Evolutionary conservation across 2,888 invertebrate species (phyloP).

Genomic region (Eupeodes latifasciatus): DNA sequence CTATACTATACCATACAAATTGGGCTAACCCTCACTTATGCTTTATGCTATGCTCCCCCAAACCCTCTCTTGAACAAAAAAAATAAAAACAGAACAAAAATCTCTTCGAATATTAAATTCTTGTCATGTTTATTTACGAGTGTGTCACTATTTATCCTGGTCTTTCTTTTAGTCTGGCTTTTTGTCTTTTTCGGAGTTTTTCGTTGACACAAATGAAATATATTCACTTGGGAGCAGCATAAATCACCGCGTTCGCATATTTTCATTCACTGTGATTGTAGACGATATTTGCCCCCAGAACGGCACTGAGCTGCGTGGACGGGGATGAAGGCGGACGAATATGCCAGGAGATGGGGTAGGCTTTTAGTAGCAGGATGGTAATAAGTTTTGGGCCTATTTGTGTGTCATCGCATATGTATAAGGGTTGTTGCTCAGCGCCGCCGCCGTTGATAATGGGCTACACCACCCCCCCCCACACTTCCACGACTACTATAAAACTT

Average conservation of each 20-base stretch:
- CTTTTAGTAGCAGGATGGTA: conserved; percentile 34
- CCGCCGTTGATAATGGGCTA: conserved; percentile 56
- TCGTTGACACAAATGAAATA: conserved; percentile 73
- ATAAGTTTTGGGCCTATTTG: conserved; percentile 62
- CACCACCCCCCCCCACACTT: not conserved
- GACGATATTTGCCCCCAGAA: not conserved
- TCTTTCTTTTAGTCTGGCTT: conserved; percentile 36
- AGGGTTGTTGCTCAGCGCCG: conserved; percentile 39
- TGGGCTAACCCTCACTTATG: not conserved
- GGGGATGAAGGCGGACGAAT: not conserved
- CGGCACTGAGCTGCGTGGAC: not conserved
- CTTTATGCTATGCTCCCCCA: not conserved
- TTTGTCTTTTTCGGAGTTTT: conserved; percentile 46
- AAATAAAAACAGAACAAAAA: not conserved
- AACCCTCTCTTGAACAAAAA: not conserved
- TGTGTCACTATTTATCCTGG: conserved; percentile 44
- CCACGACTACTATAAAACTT: conserved; percentile 58
- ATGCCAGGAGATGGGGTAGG: not conserved
- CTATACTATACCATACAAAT: conserved; percentile 8
- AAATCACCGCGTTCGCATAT: conserved; percentile 62
- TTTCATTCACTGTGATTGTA: conserved; percentile 61
- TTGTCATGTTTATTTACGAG: conserved; percentile 72
- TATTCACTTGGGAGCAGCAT: conserved; percentile 73
- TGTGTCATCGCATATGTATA: conserved; percentile 16
- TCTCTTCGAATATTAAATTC: conserved; percentile 69